Conservation (phyloP, 1,140 invertebrate species). For the Trichogramma pretiosum region DNA sequence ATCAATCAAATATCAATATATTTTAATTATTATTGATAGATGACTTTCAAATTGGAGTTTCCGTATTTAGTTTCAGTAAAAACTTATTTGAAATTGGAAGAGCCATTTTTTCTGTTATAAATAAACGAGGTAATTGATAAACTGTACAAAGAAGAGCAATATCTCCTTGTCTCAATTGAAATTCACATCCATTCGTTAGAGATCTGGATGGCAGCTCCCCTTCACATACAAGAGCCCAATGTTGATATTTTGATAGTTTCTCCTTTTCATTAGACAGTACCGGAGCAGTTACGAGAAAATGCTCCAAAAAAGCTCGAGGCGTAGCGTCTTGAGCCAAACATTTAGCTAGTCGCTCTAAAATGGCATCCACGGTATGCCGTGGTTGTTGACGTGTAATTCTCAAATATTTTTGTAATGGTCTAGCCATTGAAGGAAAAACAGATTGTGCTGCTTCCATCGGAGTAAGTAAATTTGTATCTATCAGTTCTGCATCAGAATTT, state of each 20-base stretch:
- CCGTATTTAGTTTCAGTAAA: constrained; percentile 86
- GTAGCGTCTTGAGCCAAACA: constrained; percentile 88
- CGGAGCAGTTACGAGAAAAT: constrained; percentile 69
- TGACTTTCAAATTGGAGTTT: constrained; percentile 88
- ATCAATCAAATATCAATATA: neutral
- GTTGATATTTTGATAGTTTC: constrained; percentile 60
- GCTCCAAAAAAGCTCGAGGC: constrained; percentile 87
- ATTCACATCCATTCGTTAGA: constrained; percentile 70
- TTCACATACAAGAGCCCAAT: constrained; percentile 90
- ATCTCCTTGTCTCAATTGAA: constrained; percentile 89
- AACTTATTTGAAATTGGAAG: constrained; percentile 95
- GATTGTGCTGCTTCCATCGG: constrained; percentile 92
- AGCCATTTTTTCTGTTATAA: constrained; percentile 88
- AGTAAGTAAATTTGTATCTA: constrained; percentile 64
- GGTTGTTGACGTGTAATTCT: constrained; percentile 92
- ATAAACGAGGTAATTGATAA: constrained; percentile 81
- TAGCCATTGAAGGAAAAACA: constrained; percentile 91
- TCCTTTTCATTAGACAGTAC: constrained; percentile 75
- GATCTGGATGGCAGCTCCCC: constrained; percentile 73
- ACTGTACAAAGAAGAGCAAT: constrained; percentile 83
- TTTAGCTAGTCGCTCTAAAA: constrained; percentile 74
- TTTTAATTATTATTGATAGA: neutral
- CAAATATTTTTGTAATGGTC: constrained; percentile 92
- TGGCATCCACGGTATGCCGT: constrained; percentile 86
- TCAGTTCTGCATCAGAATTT: constrained; percentile 53